These are phyloP conservation scores for Lycaena phlaeas DNA, from an alignment of 2,888 invertebrate genomes.

Conservation along the genomic window DNA sequence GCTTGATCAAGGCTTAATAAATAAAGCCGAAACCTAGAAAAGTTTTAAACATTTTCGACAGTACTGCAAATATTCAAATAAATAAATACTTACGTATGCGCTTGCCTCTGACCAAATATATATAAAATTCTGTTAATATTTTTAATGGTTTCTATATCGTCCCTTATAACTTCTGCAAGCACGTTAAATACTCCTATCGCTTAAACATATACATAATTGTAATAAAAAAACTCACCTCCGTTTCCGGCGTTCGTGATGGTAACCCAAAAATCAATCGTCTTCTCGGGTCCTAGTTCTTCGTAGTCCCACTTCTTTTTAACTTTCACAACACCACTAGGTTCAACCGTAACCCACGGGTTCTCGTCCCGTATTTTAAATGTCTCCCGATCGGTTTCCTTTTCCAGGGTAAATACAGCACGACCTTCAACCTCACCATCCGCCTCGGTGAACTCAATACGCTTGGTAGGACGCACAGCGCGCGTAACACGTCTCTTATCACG, in stretches of 20 bases:
- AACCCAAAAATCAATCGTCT: conserved; percentile 97
- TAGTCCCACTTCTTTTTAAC: conserved; percentile 98
- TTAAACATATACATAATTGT: too few relatives aligned
- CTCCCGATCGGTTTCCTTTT: conserved; percentile 93
- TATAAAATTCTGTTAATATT: too few relatives aligned
- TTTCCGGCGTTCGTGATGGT: conserved; percentile 92
- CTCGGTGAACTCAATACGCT: conserved; percentile 92
- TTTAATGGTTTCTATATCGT: too few relatives aligned
- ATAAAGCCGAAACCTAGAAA: too few relatives aligned
- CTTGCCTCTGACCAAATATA: too few relatives aligned
- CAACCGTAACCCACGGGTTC: conserved; percentile 95
- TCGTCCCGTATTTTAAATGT: conserved; percentile 94
- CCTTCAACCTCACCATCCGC: conserved; percentile 92
- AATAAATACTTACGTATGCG: too few relatives aligned
- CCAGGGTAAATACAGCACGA: conserved; percentile 89
- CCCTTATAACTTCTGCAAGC: too few relatives aligned
- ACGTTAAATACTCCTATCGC: too few relatives aligned
- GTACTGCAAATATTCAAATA: too few relatives aligned
- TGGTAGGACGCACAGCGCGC: conserved; percentile 93
- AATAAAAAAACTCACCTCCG: conserved; percentile 78
- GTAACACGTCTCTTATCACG: conserved; percentile 86
- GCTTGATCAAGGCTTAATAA: too few relatives aligned
- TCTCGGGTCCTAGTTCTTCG: conserved; percentile 93
- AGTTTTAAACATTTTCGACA: too few relatives aligned
- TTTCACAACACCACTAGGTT: conserved; percentile 91